These are phyloP conservation scores for Amphipoea lucens DNA, from an alignment of 2,888 invertebrate species.

Conservation along the genomic window DNA sequence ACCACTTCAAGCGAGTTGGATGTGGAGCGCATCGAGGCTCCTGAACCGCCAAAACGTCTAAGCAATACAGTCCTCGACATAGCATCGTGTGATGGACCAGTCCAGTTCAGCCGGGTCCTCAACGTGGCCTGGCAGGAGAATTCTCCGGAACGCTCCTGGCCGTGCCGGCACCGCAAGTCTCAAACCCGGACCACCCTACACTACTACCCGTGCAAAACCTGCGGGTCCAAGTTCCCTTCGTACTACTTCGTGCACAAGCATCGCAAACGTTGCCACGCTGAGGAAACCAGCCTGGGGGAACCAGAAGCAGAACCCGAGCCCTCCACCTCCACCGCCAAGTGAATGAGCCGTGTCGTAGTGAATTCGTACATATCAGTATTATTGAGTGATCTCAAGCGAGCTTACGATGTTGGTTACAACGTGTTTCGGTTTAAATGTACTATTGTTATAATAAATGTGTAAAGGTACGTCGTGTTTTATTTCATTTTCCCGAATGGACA, in stretches of 20 bases:
- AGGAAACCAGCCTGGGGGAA: constrained; percentile 81
- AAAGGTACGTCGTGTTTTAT: constrained; percentile 61
- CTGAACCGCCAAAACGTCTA: constrained; percentile 72
- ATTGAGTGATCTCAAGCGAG: constrained; percentile 73
- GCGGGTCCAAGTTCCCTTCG: constrained; percentile 97
- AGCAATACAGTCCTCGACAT: constrained; percentile 93
- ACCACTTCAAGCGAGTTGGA: constrained; percentile 86
- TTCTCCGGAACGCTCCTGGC: constrained; percentile 92
- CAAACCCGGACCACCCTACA: constrained; percentile 93
- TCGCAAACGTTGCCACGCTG: constrained; percentile 95
- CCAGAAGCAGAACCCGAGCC: constrained; percentile 56
- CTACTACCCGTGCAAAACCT: constrained; percentile 98
- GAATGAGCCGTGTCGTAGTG: constrained; percentile 68
- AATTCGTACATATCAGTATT: constrained; percentile 79
- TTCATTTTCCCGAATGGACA: constrained; percentile 24
- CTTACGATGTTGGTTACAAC: constrained; percentile 72
- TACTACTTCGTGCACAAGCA: constrained; percentile 98
- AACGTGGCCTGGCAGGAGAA: constrained; percentile 93
- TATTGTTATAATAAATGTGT: constrained; percentile 71
- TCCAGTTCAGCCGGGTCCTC: constrained; percentile 94
- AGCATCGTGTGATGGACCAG: constrained; percentile 98
- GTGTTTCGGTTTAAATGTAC: constrained; percentile 69
- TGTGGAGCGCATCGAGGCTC: constrained; percentile 83
- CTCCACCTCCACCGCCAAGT: constrained; percentile 72
- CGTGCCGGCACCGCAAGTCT: constrained; percentile 96